These are phyloP conservation scores for Anneissia japonica DNA, from an alignment of 35 echinoderm and acorn worm species.

Conservation along the genomic window DNA sequence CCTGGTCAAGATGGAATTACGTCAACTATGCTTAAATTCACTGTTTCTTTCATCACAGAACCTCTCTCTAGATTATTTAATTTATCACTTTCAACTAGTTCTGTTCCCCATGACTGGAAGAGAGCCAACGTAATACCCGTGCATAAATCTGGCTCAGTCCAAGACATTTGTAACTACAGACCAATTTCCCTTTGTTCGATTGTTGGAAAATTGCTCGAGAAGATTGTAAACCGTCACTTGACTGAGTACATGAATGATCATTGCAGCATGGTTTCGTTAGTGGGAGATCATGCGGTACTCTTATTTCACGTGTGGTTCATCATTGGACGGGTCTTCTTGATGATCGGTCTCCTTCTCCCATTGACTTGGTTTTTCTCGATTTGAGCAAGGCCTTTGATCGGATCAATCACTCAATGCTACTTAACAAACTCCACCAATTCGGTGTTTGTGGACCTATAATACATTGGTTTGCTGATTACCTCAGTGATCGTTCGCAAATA, in stretches of 20 bases:
- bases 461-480: too few species aligned
- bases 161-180: not conserved
- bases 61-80: not conserved
- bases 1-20: not conserved
- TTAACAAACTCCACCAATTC: too few species aligned
- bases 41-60: not conserved
- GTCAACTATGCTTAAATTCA: not conserved
- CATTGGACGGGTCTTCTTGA: too few species aligned
- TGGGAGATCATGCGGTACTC: not conserved
- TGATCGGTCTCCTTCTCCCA: too few species aligned
- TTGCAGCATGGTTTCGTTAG: not conserved
- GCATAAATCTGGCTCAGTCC: not conserved
- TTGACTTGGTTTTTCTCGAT: too few species aligned
- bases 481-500: too few species aligned
- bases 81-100: not conserved
- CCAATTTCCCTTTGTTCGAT: not conserved
- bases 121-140: not conserved
- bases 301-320: too few species aligned
- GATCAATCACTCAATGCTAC: too few species aligned
- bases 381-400: too few species aligned
- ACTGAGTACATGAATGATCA: too few species aligned
- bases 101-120: not conserved
- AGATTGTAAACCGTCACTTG: not conserved
- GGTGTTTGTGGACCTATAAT: too few species aligned
- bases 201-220: not conserved